Base-by-base conservation (phyloP, 1,140 invertebrate species). In the Polyergus mexicanus region DNA sequence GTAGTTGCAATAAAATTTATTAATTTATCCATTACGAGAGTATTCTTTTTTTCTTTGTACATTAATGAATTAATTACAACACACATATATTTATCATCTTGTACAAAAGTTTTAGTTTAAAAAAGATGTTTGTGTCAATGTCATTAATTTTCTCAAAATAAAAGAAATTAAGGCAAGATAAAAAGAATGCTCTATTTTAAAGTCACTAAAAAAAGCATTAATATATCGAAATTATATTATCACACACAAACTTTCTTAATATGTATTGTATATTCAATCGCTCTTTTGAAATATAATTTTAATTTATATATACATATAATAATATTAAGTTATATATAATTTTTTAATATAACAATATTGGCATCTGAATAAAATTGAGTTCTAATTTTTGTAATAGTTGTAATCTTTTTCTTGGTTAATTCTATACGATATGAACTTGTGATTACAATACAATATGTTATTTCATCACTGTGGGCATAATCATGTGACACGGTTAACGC, bases 391-490 rank as follows among this genome's bases (percentile, higher is more conserved):
- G 25, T 28, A 28, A 28, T 0, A 28, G 25, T 28, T 28, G 25
- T 28, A 38, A 68, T 41, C 65, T 41, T 28, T 28, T 51, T 41
- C 65, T 25, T 25, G 8, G 25, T 69, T 28, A 56, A 10, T 25
- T 32, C 6, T 28, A 16, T n/a, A 38, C 32, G 25, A 10, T 8
- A 44, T 38, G 38, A 13, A 56, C 35, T 69, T 58, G 5, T 69
- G 58, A 80, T 69, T 80, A 69, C 32, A n/a, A 62, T 54, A 56
- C 54, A 69, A 80, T 69, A 80, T 10, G 22, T 69, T 47, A 54
- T 63, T 80, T 80, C 47, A 80, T 80, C 65, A n/a, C 10, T 32
- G 25, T n/a, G 16, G 10, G 47, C 16, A 32, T 25, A 51, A 32
- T 71, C 25, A 51, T 13, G 22, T 22, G 2, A 35, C 63, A 2